phyloP scores from a whole-genome alignment of 2,888 invertebrate genomes.

The Holacanthella duospinosa region DNA sequence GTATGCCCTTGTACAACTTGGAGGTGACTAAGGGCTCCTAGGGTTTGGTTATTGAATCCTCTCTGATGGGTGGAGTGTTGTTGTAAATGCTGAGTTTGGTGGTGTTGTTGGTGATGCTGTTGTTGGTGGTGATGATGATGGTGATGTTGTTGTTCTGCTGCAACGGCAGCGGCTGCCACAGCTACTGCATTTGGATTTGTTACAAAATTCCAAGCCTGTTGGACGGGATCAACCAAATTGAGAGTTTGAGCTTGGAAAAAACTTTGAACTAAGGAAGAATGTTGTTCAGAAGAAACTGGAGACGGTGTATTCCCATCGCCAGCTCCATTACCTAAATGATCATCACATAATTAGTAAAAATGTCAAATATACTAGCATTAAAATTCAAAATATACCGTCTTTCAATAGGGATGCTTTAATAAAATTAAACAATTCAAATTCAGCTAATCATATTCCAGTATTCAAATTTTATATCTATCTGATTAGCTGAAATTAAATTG shows the following conservation, averaged over 20 bases:
- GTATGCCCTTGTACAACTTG: not conserved
- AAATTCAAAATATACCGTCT: too few relatives aligned
- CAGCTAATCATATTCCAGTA: too few relatives aligned
- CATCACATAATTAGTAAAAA: too few relatives aligned
- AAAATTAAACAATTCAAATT: too few relatives aligned
- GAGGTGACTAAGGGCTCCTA: not conserved
- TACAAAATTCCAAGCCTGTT: not conserved
- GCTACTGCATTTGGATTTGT: not conserved
- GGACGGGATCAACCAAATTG: not conserved
- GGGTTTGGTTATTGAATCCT: not conserved
- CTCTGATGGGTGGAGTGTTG: not conserved
- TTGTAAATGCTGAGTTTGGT: not conserved
- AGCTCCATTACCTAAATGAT: too few relatives aligned
- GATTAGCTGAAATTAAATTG: too few relatives aligned
- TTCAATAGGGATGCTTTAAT: too few relatives aligned
- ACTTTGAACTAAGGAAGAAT: not conserved
- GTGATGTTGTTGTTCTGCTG: not conserved
- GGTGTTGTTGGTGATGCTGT: not conserved
- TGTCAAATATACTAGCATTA: too few relatives aligned
- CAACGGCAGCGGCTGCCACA: not conserved
- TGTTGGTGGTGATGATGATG: not conserved
- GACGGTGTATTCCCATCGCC: too few relatives aligned
- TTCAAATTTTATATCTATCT: too few relatives aligned
- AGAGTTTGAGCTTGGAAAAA: not conserved
- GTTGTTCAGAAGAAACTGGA: too few relatives aligned